Evolutionary conservation across 1,140 invertebrate species (phyloP).

Genomic region (Nasonia giraulti): DNA sequence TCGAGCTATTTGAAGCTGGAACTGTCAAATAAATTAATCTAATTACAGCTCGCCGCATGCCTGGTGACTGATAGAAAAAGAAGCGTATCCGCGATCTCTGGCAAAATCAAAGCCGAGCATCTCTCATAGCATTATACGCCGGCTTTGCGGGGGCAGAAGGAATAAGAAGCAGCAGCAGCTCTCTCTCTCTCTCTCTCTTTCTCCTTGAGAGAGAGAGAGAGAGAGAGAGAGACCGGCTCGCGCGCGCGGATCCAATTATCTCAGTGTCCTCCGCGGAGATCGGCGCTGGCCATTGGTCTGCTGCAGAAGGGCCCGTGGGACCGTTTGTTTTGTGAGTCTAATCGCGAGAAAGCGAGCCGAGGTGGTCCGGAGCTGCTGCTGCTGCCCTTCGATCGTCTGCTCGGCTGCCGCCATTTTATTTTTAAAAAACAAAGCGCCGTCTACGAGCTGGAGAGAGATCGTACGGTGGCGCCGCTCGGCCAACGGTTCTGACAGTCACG

Average conservation of each 20-base stretch:
- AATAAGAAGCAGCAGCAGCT: background rate
- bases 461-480: constrained; percentile 37
- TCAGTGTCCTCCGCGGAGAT: constrained; percentile 71
- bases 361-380: background rate
- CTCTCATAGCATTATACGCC: background rate
- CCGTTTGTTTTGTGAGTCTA: constrained; percentile 76
- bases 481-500: constrained; percentile 38
- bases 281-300: constrained; percentile 71
- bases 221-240: too few species aligned
- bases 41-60: background rate
- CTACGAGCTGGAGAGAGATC: background rate
- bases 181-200: constrained; percentile 13
- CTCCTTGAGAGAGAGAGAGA: background rate
- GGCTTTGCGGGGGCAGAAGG: background rate
- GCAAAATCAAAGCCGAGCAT: background rate
- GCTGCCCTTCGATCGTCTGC: background rate
- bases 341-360: constrained; percentile 67
- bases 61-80: background rate
- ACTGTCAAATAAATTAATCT: constrained; percentile 1
- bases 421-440: constrained; percentile 42
- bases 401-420: constrained; percentile 61
- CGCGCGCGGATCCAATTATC: constrained; percentile 71
- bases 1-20: background rate
- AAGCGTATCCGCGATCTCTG: background rate
- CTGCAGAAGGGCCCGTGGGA: constrained; percentile 63